Evolutionary conservation across 2,888 invertebrate genomes (phyloP).

Genomic region (Cheilosia vulpina): DNA sequence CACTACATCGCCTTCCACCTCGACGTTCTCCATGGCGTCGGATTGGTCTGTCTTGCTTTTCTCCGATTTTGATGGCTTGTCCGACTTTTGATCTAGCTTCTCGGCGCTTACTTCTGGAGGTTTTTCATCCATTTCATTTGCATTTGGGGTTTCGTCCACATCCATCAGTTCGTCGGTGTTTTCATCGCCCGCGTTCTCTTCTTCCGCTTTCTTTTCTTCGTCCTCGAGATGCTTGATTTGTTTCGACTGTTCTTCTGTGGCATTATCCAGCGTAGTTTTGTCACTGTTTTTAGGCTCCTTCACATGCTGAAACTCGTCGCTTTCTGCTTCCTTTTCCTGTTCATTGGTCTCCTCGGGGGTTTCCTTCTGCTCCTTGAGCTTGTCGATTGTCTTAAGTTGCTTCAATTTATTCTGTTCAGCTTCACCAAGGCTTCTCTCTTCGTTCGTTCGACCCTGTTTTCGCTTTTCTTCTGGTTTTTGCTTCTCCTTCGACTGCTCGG

Average conservation of each 20-base stretch:
- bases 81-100: constrained; percentile 83
- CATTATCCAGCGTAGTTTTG: constrained; percentile 89
- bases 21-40: constrained; percentile 82
- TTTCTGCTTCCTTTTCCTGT: constrained; percentile 84
- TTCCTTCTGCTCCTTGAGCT: constrained; percentile 83
- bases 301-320: constrained; percentile 92
- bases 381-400: constrained; percentile 85
- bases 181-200: constrained; percentile 83
- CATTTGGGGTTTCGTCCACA: constrained; percentile 84
- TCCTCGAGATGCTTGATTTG: constrained; percentile 86
- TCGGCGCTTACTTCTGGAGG: constrained; percentile 83
- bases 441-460: constrained; percentile 90
- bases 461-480: constrained; percentile 85
- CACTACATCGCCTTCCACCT: constrained; percentile 90
- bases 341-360: constrained; percentile 84
- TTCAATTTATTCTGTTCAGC: constrained; percentile 82
- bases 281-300: constrained; percentile 90
- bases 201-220: constrained; percentile 86
- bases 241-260: constrained; percentile 92
- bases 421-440: constrained; percentile 87
- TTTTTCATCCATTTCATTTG: constrained; percentile 79
- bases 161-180: constrained; percentile 83
- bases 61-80: constrained; percentile 82
- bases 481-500: constrained; percentile 81
- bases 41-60: constrained; percentile 82